These are phyloP conservation scores for Eudemis profundana DNA, from an alignment of 2,888 invertebrate genomes.

Conservation along the genomic window DNA sequence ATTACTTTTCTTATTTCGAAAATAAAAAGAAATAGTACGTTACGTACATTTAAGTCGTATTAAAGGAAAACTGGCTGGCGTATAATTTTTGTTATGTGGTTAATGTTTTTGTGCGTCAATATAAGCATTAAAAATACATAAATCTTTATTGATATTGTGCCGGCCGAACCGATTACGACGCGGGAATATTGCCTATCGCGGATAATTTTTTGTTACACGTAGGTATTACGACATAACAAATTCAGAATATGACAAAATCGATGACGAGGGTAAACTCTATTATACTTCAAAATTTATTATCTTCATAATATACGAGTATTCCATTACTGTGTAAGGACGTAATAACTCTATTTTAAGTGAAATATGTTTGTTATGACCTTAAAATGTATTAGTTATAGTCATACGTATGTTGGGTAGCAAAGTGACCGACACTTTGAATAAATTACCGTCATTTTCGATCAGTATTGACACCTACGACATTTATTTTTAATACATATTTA, in stretches of 20 bases:
- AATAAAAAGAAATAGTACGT: not conserved
- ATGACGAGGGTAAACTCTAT: not conserved
- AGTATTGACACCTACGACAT: too few relatives aligned
- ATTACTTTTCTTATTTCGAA: not conserved
- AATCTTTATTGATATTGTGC: not conserved
- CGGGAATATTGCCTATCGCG: not conserved
- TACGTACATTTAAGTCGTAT: too few relatives aligned
- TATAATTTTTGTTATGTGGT: not conserved
- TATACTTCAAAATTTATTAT: not conserved
- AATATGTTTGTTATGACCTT: too few relatives aligned
- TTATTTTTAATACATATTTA: too few relatives aligned
- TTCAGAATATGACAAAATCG: not conserved
- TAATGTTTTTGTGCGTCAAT: not conserved
- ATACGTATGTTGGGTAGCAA: too few relatives aligned
- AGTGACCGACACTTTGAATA: too few relatives aligned
- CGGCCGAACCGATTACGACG: not conserved
- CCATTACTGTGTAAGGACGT: not conserved
- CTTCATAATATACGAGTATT: not conserved
- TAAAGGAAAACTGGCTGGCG: not conserved
- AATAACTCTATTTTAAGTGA: not conserved
- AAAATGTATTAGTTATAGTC: too few relatives aligned
- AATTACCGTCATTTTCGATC: too few relatives aligned
- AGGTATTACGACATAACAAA: not conserved
- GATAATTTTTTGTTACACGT: conserved; percentile 2
- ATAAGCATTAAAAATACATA: conserved; percentile 13